These are phyloP conservation scores for Eospalax fontanierii DNA, from an alignment of 2,797 vertebrate species.

Conservation along the genomic window DNA sequence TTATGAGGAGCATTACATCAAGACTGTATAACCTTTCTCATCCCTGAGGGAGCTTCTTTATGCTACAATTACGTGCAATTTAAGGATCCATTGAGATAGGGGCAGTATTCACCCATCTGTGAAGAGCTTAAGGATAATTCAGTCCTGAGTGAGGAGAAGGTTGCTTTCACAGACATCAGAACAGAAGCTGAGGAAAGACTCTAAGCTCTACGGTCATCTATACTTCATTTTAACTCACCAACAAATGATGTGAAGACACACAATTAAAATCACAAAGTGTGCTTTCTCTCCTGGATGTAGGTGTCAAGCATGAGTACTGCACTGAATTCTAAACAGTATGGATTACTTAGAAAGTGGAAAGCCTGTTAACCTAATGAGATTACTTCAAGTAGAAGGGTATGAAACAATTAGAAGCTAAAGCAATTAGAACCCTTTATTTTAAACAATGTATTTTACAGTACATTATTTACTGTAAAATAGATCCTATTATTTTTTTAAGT, in stretches of 20 bases:
- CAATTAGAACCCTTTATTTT: slow-evolving; percentile 7
- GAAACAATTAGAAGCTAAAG: slow-evolving; percentile 20
- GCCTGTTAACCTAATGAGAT: not conserved
- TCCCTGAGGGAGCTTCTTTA: not conserved
- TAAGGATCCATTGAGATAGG: not conserved
- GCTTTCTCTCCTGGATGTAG: not conserved
- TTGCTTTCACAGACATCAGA: not conserved
- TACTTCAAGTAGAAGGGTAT: slow-evolving; percentile 26
- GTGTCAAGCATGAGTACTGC: not conserved
- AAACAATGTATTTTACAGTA: slow-evolving; percentile 2
- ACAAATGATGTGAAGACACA: not conserved
- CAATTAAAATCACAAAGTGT: slow-evolving; percentile 1
- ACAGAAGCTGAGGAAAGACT: not conserved
- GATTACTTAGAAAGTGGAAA: slow-evolving; percentile 58
- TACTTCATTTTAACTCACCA: slow-evolving; percentile 57
- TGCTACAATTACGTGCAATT: not conserved
- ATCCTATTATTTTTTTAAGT: not conserved
- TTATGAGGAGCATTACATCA: slow-evolving; percentile 38
- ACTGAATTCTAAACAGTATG: not conserved
- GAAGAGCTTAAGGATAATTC: slow-evolving; percentile 33
- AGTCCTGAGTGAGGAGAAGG: not conserved
- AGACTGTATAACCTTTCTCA: not conserved
- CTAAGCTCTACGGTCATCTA: not conserved
- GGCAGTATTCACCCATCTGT: not conserved
- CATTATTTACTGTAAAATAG: slow-evolving; percentile 46